Evolutionary conservation across 2,888 invertebrate genomes (phyloP), one percentile per base, ranked within the genome.

Genomic region (Cosmia pyralina): DNA sequence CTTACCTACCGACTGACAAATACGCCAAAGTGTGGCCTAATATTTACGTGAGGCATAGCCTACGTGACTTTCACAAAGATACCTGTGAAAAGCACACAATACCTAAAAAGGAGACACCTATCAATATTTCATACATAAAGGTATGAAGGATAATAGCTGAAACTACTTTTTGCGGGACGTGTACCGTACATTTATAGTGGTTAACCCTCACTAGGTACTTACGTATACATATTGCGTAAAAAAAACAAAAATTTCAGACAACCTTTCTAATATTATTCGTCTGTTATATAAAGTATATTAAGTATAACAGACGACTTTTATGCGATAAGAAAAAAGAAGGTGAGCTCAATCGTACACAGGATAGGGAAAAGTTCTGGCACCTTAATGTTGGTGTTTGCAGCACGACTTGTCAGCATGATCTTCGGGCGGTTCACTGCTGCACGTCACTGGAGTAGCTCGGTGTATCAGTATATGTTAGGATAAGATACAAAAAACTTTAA

Each of bases 41-140:
- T 10, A 59, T 60, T 10, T 64, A 52, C 64, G 53, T 55, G 59
- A 75, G 53, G 17, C 53, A 53, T 28, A 11, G 6, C 22, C 81
- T 80, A 80, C 76, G 76, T 77, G 76, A 80, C 81, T 22, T n/a
- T 5, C 6, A 13, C 64, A 34, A 79, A 44, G 17, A 80, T 80
- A 59, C 64, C 59, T 53, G 58, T 28, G 41, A 46, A 62, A 79
- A 46, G 57, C 46, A 46, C 44, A 58, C 79, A 58, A 73, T 46
- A 46, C 28, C 52, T 63, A 52, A 44, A 57, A 48, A 44, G n/a
- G 10, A n/a, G 53, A 59, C 53, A 44, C 22, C 58, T 80, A 55
- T 81, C 81, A 60, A 77, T 73, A 73, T 79, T 79, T 79, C 79
- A 79, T 52, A 41, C 0, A 17, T 34, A 41, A 55, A 60, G 59